phyloP scores from a whole-genome alignment of 1,140 invertebrate genomes.

The Penaeus japonicus region DNA sequence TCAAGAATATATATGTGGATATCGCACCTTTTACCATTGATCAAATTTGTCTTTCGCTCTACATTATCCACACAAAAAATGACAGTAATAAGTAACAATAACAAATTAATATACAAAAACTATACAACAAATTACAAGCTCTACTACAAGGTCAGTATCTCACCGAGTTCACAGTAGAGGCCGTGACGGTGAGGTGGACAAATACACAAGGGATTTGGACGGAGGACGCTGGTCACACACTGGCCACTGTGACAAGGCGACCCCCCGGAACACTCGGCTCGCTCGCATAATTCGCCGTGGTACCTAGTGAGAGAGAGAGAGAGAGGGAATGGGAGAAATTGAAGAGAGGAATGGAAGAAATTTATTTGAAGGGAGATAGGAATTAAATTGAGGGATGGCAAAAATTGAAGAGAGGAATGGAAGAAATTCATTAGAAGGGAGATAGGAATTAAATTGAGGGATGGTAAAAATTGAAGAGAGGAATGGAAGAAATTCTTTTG shows the following conservation, averaged over 20 bases:
- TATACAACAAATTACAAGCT: not conserved
- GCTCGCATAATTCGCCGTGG: slow-evolving; percentile 41
- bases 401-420: too few relatives aligned
- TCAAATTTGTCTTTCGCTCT: not conserved
- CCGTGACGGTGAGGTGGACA: slow-evolving; percentile 56
- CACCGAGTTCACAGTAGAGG: slow-evolving; percentile 45
- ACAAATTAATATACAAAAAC: not conserved
- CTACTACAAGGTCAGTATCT: not conserved
- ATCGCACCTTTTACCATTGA: not conserved
- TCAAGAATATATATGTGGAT: too few relatives aligned
- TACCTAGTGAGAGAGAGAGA: slow-evolving; percentile 26
- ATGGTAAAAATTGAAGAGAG: too few relatives aligned
- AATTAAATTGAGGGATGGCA: too few relatives aligned
- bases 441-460: too few relatives aligned
- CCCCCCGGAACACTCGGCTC: not conserved
- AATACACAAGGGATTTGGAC: slow-evolving; percentile 48
- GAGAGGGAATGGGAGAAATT: not conserved
- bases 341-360: too few relatives aligned
- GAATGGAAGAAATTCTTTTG: too few relatives aligned
- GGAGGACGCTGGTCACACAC: not conserved
- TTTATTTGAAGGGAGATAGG: too few relatives aligned
- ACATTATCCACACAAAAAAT: not conserved
- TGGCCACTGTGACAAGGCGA: slow-evolving; percentile 22
- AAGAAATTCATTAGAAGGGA: too few relatives aligned
- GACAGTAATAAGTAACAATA: too few relatives aligned